Base-by-base conservation (phyloP, 1,140 invertebrate genomes). In the Rhagoletis pomonella region DNA sequence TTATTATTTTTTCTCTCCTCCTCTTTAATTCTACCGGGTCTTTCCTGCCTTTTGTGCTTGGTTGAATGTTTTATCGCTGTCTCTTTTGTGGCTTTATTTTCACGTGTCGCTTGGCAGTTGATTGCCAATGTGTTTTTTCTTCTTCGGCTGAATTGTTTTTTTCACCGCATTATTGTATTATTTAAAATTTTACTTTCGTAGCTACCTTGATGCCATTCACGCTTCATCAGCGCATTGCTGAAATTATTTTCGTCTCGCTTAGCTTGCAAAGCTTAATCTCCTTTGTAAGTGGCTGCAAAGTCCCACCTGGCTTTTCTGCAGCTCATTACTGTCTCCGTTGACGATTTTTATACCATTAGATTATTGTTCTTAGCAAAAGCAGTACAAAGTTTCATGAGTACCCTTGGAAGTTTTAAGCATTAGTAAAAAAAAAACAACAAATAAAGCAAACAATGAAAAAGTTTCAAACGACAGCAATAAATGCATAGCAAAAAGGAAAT, bases 261-360 rank as follows among this genome's bases (percentile, higher is more conserved):
- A 55, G 50, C 50, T 29, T 29, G 14, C 67, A 44, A 73, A 42
- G 19, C 64, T 29, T 39, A 67, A 67, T 29, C 10, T 12, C 42
- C 7, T 73, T 73, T 39, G 67, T 44, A 14, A 73, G 67, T 73
- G 42, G 39, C 42, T 44, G 67, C 42, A 44, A 73, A 73, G 67
- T 73, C 67, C 67, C 67, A 47, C 67, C 67, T 73, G 67, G 67
- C 67, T 73, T 73, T 44, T 73, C 67, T 44, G 17, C 67, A 73
- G 67, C 67, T 73, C 67, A 73, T 73, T 73, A 73, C 14, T 73
- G 67, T 73, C 67, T 73, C 39, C 67, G 42, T 12, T 73, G 44
- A 42, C 42, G 67, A 73, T 42, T 44, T 73, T 73, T 73, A 73
- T 73, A 17, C 44, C 44, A 73, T 73, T 47, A 47, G 67, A 44